Base-by-base conservation (phyloP, 2,113 vertebrate species). In the Pionites leucogaster region DNA sequence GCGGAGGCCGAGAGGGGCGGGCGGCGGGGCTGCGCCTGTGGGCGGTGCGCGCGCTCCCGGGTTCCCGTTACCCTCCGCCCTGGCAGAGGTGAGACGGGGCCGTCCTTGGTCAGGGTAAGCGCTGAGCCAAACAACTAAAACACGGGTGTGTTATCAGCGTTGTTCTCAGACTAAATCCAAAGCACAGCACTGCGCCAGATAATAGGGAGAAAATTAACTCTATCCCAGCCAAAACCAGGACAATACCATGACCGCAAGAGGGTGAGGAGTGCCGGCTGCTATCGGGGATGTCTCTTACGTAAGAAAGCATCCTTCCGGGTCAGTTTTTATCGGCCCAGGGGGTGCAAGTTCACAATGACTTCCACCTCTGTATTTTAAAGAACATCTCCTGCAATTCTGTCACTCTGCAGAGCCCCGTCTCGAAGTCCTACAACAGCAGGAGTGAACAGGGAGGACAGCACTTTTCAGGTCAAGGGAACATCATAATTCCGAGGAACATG, bases 391-490 rank as follows among this genome's bases (percentile, higher is more conserved):
- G 29, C 49, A 24, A 2, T 63, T 37, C 53, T n/a, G 18, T 14
- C 4, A 0, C 81, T 44, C n/a, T 29, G 77, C 50, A 42, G 29
- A 52, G 24, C 46, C 28, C 55, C 42, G 4, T 19, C n/a, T 47
- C 16, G 0, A 3, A 13, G 41, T 25, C 37, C 31, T 19, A 1
- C 62, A 19, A 0, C 20, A 11, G n/a, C 2, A 28, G 44, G 59
- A 47, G 33, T 1, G 25, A 19, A 5, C 14, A 5, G 24, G 23
- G 42, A 44, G 20, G 68, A 4, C 28, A 31, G 13, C 4, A 0
- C 23, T 42, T 57, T 24, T 4, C 2, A 12, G 13, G 12, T 12
- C 20, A 12, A 52, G 13, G n/a, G 20, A 57, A 12, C 23, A 1
- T 7, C 2, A 0, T 11, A 4, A 29, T 53, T 41, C 74, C 65